These are phyloP conservation scores for Syngnathus typhle DNA, from an alignment of 2,113 vertebrate species.

Conservation along the genomic window DNA sequence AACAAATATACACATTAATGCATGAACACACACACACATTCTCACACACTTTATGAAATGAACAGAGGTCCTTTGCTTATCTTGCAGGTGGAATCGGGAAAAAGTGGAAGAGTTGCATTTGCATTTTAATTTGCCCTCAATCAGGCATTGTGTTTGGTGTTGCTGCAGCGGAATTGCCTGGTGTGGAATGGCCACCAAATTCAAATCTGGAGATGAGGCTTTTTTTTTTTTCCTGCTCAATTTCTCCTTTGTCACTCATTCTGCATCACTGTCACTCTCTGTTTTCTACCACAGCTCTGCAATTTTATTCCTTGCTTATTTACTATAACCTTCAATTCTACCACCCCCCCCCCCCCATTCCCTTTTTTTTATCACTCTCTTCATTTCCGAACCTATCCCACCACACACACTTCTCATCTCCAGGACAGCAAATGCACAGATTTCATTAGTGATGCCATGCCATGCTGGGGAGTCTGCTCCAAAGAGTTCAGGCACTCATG, in stretches of 20 bases:
- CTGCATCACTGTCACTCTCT: constrained; percentile 15
- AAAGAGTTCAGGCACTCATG: constrained; percentile 22
- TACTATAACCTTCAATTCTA: neutral
- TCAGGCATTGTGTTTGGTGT: constrained; percentile 59
- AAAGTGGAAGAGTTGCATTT: constrained; percentile 64
- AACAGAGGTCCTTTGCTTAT: constrained; percentile 53
- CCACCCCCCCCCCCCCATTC: neutral
- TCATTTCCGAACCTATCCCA: neutral
- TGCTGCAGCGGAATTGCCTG: constrained; percentile 46
- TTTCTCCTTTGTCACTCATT: constrained; percentile 6
- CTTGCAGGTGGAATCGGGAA: constrained; percentile 54
- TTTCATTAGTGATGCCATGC: constrained; percentile 47
- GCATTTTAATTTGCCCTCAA: constrained; percentile 74
- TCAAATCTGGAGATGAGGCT: constrained; percentile 52
- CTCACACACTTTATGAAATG: constrained; percentile 31
- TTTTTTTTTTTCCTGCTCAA: neutral
- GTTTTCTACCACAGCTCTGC: constrained; percentile 6
- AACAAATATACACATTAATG: constrained; percentile 41
- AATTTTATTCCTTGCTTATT: neutral
- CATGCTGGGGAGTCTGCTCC: neutral
- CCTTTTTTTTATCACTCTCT: neutral
- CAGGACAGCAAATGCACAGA: constrained; percentile 24
- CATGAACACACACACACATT: constrained; percentile 17
- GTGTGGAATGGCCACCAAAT: constrained; percentile 50
- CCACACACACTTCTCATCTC: constrained; percentile 11